Conservation (phyloP, 2,797 vertebrate species). For the Clarias platycephalus region DNA sequence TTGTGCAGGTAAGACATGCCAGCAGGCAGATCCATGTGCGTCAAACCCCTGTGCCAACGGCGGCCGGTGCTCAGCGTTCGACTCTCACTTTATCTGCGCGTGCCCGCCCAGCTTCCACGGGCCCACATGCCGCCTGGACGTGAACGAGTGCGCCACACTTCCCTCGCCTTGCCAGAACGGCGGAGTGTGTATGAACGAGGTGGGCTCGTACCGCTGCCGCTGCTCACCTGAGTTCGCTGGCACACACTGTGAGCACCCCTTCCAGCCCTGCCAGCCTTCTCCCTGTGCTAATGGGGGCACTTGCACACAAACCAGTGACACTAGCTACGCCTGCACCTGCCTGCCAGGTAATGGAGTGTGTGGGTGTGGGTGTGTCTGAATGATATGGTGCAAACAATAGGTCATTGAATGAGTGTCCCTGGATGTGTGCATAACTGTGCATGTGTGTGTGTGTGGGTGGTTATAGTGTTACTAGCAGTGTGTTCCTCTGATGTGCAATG, state of each 20-base stretch:
- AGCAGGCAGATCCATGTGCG: conserved; percentile 91
- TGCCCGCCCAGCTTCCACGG: conserved; percentile 86
- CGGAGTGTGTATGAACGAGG: conserved; percentile 85
- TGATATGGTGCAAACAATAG: not conserved
- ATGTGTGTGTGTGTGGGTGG: conserved; percentile 12
- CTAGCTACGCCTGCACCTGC: conserved; percentile 86
- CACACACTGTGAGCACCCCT: conserved; percentile 83
- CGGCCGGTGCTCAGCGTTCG: conserved; percentile 88
- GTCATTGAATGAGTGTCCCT: not conserved
- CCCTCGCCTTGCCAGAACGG: conserved; percentile 81
- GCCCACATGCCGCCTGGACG: conserved; percentile 88
- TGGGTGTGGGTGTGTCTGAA: conserved; percentile 9
- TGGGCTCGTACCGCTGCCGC: conserved; percentile 86
- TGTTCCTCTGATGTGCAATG: not conserved
- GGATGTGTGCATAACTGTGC: not conserved
- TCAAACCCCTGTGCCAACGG: conserved; percentile 95
- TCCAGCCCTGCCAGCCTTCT: conserved; percentile 93
- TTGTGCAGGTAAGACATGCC: conserved; percentile 85
- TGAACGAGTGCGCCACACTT: conserved; percentile 84
- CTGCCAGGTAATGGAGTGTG: conserved; percentile 79
- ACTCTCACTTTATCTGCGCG: conserved; percentile 84
- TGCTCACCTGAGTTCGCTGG: conserved; percentile 84
- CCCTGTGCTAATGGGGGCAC: conserved; percentile 94
- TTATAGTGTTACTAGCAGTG: conserved; percentile 23
- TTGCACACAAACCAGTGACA: conserved; percentile 90